Base-by-base conservation (phyloP, 1,140 invertebrate genomes). In the Drosophila baimaii region DNA sequence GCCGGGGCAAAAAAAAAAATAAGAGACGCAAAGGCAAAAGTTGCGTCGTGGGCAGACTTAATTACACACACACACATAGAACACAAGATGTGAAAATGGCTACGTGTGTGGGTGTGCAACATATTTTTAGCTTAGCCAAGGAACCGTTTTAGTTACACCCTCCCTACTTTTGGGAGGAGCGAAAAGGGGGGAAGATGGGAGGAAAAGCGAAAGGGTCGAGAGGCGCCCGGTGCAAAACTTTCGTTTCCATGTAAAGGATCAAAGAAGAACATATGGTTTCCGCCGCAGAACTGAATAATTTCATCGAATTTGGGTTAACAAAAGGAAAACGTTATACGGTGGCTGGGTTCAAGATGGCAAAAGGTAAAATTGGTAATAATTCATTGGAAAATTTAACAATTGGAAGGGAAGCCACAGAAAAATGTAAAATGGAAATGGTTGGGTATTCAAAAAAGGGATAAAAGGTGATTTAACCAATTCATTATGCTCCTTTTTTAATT, bases 31-130 rank as follows among this genome's bases (percentile, higher is more conserved):
- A 19, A 31, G 41, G 79, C 64, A 62, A 68, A 84, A 77, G 59
- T 77, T 70, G 73, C 64, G 77, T 79, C 56, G 75, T 79, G 75
- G 82, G 83, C 83, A 86, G 79, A 86, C 83, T 86, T 86, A 88
- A 86, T 86, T 88, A 68, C 65, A 66, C 47, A 78, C 68, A 69
- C 52, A 75, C 56, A 57, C 35, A 54, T 29, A 31, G 47, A 59
- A 31, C 33, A 31, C 23, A 37, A 63, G 17, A 63, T 52, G 47
- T n/a, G 31, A 39, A 62, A 54, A 56, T 61, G 58, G 49, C n/a
- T 54, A 39, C 12, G 19, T 25, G 37, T 19, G 25, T 55, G 43
- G 66, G 49, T 44, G 31, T 57, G 57, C 27, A 54, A 44, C 62
- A 83, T 83, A 85, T 88, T 85, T 85, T 88, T 82, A 88, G 79